A percentile compares a stretch with the other conserved stretches of the same genome.
phyloP scores from a whole-genome alignment of 2,113 vertebrate genomes.

The Menidia beryllina region DNA sequence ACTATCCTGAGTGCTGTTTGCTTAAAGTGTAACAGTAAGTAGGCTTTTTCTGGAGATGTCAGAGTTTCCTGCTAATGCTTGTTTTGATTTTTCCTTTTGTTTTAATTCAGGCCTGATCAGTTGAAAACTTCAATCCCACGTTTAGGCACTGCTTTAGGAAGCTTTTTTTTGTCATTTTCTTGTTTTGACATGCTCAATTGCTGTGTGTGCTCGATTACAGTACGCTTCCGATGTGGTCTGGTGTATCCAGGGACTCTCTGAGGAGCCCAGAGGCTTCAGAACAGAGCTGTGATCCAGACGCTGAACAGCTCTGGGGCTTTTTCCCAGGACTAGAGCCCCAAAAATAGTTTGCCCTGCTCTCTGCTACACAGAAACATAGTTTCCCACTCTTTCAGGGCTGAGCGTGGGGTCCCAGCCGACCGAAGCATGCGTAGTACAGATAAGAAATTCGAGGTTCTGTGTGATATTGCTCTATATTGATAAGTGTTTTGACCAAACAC shows the following conservation, averaged over 20 bases:
- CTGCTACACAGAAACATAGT: conserved; percentile 49
- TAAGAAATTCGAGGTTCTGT: conserved; percentile 10
- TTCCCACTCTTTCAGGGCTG: conserved; percentile 63
- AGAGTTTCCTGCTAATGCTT: not conserved
- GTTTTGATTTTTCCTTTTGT: not conserved
- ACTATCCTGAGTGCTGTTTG: too few species aligned
- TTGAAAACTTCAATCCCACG: conserved; percentile 14
- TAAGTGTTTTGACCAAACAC: not conserved
- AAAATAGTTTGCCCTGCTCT: conserved; percentile 72
- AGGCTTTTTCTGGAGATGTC: not conserved
- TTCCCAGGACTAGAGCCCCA: conserved; percentile 77
- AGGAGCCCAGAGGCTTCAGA: conserved; percentile 60
- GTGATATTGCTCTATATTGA: not conserved
- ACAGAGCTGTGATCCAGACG: conserved; percentile 57
- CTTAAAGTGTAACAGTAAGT: too few species aligned
- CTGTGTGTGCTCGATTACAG: conserved; percentile 32
- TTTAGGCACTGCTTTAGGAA: not conserved
- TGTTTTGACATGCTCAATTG: conserved; percentile 50
- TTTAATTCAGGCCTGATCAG: too few species aligned
- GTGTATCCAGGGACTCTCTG: conserved; percentile 52
- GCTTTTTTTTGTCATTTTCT: conserved; percentile 17
- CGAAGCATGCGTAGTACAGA: conserved; percentile 34
- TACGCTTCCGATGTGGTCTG: conserved; percentile 61
- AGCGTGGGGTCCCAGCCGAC: conserved; percentile 50
- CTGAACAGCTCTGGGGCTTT: conserved; percentile 51